These are phyloP conservation scores for Chaetophractus vellerosus DNA, from an alignment of 2,797 vertebrate species.

Conservation along the genomic window DNA sequence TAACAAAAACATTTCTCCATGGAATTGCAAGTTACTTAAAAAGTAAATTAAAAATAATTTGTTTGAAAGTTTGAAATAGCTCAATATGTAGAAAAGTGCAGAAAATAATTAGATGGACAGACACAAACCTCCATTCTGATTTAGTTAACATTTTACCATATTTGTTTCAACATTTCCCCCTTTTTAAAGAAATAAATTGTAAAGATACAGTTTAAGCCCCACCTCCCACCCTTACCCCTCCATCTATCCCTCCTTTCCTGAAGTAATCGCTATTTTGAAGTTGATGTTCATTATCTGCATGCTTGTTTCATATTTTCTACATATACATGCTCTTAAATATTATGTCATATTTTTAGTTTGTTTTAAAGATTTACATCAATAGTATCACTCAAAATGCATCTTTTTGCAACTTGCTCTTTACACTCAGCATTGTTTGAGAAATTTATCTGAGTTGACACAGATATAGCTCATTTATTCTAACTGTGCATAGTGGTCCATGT, in stretches of 20 bases:
- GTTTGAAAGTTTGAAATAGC: conserved; percentile 33
- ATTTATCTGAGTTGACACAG: background rate
- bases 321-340: background rate
- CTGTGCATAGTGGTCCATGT: background rate
- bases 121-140: background rate
- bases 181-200: background rate
- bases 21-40: conserved; percentile 38
- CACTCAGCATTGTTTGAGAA: background rate
- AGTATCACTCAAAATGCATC: background rate
- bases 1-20: conserved; percentile 40
- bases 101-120: conserved; percentile 55
- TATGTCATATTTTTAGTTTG: conserved; percentile 20
- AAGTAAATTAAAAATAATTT: conserved; percentile 64
- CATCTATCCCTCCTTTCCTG: background rate
- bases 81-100: conserved; percentile 51
- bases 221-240: background rate
- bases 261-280: conserved; percentile 25
- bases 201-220: background rate
- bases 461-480: conserved; percentile 28
- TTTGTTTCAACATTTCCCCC: conserved; percentile 14
- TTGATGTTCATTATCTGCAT: background rate
- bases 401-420: background rate
- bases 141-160: conserved; percentile 55
- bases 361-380: conserved; percentile 46
- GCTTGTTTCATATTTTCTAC: background rate